A percentile compares a stretch with the other conserved stretches of the same genome.
These are phyloP conservation scores for Lerista edwardsae DNA, from an alignment of 2,797 vertebrate genomes.

Conservation along the genomic window DNA sequence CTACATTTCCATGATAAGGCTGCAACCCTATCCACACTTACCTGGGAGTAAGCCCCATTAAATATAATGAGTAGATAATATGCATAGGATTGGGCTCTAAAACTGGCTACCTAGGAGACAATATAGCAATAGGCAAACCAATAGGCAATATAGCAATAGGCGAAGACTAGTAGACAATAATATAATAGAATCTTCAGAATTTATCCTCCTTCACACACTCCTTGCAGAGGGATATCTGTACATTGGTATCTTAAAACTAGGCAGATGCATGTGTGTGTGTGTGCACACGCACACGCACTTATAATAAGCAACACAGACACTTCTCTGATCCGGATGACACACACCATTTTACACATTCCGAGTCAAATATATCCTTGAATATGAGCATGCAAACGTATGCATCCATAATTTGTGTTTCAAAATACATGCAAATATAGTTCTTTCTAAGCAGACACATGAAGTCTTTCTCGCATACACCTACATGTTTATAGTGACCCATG, in stretches of 20 bases:
- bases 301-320: background rate
- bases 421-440: background rate
- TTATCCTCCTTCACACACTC: background rate
- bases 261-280: background rate
- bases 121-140: background rate
- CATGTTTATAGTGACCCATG: background rate
- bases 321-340: background rate
- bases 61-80: no score
- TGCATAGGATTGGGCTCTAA: no score
- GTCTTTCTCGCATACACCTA: conserved; percentile 3
- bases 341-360: background rate
- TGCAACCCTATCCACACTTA: no score
- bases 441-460: conserved; percentile 3
- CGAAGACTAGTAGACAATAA: background rate
- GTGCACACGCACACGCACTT: no score
- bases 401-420: conserved; percentile 1
- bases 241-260: background rate
- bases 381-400: background rate
- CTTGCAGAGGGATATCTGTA: background rate
- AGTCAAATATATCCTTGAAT: conserved; percentile 7
- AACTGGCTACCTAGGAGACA: background rate
- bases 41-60: no score
- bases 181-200: background rate
- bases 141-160: background rate
- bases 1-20: background rate